Evolutionary conservation across 2,113 vertebrate species (phyloP), one percentile per base, ranked within the genome.

Genomic region (Pelodiscus sinensis): DNA sequence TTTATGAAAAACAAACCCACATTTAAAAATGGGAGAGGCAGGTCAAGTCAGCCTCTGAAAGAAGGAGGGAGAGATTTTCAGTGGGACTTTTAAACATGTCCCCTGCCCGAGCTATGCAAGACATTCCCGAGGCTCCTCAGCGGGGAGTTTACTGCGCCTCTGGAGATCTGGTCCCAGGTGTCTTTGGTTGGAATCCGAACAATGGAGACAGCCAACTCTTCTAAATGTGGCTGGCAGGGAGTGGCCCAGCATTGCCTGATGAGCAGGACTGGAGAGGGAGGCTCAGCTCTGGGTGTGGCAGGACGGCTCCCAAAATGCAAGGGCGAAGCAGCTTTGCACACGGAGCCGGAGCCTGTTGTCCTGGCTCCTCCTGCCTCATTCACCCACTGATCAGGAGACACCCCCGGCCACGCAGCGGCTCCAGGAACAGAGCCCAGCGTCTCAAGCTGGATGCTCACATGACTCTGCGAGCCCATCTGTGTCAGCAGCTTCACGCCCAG

Each of bases 371-470:
- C 51, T 79, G 0, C 44, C 31, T 38, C 18, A 24, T 9, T 77
- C 21, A 22, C 2, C 24, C 3, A 1, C 13, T 9, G 54, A 16
- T 9, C n/a, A 68, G n/a, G 54, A 24, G 38, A 82, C 79, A 27
- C 13, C 71, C 82, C 84, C 9, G 14, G 38, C 38, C 90, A 81
- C 29, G 22, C 73, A 25, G 73, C 1, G 8, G 85, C 82, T 7
- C 19, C 27, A 54, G 82, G 5, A 81, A 38, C 24, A 88, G 62
- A 0, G 2, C 38, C 18, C 44, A 58, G 88, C 51, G 84, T 81
- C 50, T 50, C n/a, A 90, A 52, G 54, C 71, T 35, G 92, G 90
- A 51, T 31, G 78, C 81, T 71, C 87, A 84, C 92, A 29, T 51
- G 35, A 56, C 13, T 55, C 60, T 44, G 14, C 35, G 75, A 79